Percentiles rank a stretch among this genome's conserved stretches.
Conservation (phyloP, 2,113 vertebrate genomes). For the Chinchilla lanigera region DNA sequence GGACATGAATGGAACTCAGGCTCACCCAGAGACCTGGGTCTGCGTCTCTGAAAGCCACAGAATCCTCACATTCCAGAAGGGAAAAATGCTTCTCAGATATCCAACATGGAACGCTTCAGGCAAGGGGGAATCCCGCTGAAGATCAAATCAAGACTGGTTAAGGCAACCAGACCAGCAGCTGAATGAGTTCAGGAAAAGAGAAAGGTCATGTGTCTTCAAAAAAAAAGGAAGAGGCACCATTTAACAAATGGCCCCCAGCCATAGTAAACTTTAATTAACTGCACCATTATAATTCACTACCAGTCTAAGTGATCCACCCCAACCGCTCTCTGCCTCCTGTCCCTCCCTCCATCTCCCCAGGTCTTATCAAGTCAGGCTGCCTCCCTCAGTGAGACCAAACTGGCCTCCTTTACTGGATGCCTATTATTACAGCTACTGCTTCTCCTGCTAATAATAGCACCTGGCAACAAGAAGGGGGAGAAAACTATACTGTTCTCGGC, state of each 20-base stretch:
- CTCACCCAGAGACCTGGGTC: neutral
- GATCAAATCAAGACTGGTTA: conserved; percentile 81
- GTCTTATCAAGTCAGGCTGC: conserved; percentile 63
- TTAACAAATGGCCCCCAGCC: conserved; percentile 83
- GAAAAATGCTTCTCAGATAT: conserved; percentile 67
- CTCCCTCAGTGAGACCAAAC: conserved; percentile 61
- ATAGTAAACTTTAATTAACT: conserved; percentile 88
- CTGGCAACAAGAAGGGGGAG: neutral
- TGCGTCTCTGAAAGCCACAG: conserved; percentile 54
- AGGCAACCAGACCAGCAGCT: conserved; percentile 73
- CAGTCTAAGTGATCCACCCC: conserved; percentile 77
- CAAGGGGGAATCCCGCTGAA: conserved; percentile 57
- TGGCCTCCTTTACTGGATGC: conserved; percentile 36
- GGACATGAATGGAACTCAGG: neutral
- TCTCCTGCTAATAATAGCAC: conserved; percentile 54
- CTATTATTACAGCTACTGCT: conserved; percentile 55
- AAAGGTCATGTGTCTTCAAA: conserved; percentile 83
- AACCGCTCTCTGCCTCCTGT: neutral
- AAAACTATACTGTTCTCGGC: neutral
- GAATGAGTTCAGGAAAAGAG: conserved; percentile 81
- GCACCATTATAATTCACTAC: conserved; percentile 83
- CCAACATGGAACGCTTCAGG: conserved; percentile 68
- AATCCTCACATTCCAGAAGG: neutral
- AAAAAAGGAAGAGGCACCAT: conserved; percentile 49
- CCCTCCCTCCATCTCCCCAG: conserved; percentile 58